Conservation (phyloP, 2,113 vertebrate species). For the Delphinapterus leucas region DNA sequence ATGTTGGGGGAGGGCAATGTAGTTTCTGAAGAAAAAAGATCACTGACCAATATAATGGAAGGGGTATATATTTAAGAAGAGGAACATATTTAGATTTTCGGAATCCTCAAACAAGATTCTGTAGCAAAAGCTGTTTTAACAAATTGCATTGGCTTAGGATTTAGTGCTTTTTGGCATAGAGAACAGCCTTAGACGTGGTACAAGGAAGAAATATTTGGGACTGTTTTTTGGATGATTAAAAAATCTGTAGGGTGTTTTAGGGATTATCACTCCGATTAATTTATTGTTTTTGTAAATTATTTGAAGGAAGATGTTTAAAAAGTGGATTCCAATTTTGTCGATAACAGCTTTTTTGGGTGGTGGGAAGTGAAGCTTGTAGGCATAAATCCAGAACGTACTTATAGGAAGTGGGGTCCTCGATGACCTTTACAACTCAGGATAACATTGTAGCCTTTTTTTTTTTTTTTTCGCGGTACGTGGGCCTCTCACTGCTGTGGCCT, state of each 20-base stretch:
- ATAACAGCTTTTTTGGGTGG: background rate
- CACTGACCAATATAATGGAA: slow-evolving; percentile 50
- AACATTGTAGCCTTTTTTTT: background rate
- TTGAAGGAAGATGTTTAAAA: background rate
- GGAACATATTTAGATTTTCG: background rate
- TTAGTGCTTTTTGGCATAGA: background rate
- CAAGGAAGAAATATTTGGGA: background rate
- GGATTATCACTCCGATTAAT: background rate
- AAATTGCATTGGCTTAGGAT: background rate
- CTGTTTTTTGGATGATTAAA: background rate
- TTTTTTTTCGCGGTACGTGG: too few species aligned
- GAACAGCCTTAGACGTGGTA: background rate
- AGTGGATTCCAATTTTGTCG: background rate
- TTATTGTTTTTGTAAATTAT: background rate
- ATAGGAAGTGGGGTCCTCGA: background rate
- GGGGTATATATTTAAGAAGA: background rate
- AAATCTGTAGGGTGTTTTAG: background rate
- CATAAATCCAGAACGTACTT: background rate
- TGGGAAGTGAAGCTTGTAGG: background rate
- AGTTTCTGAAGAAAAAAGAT: slow-evolving; percentile 22
- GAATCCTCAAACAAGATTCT: background rate
- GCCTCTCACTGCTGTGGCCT: too few species aligned
- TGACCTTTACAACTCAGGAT: background rate
- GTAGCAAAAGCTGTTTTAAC: background rate
- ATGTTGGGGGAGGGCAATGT: background rate